These are phyloP conservation scores for Elephas maximus DNA, from an alignment of 2,113 vertebrate species.

Conservation along the genomic window DNA sequence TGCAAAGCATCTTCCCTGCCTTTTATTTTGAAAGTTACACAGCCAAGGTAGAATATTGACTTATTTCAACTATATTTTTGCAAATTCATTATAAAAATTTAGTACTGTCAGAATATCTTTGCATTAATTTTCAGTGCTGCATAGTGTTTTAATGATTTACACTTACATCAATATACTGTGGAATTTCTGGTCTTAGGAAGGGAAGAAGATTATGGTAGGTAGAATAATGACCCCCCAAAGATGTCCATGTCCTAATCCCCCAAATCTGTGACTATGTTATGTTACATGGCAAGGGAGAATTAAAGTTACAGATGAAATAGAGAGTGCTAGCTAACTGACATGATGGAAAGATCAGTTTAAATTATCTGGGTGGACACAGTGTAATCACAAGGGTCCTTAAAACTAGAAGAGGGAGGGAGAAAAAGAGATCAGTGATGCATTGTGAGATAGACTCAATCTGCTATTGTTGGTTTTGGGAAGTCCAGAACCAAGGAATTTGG, in stretches of 20 bases:
- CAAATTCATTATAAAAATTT: not conserved
- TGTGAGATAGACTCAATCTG: not conserved
- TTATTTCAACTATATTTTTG: not conserved
- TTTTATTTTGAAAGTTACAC: not conserved
- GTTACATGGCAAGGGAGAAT: not conserved
- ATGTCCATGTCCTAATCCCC: not conserved
- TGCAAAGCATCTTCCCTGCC: not conserved
- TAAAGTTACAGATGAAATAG: not conserved
- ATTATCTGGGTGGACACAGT: not conserved
- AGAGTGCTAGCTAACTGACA: not conserved
- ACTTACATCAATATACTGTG: not conserved
- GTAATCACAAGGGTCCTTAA: not conserved
- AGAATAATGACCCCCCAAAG: not conserved
- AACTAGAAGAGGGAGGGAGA: not conserved
- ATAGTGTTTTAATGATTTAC: not conserved
- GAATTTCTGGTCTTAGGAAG: not conserved
- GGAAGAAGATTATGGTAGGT: not conserved
- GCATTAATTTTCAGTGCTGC: not conserved
- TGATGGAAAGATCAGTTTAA: not conserved
- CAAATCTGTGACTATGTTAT: not conserved
- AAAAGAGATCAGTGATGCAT: not conserved
- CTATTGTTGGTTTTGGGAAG: not conserved
- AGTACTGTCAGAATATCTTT: not conserved
- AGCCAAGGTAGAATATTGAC: not conserved
- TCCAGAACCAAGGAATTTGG: not conserved